These are phyloP conservation scores for western clawed frog (Xenopus tropicalis) DNA, from an alignment of 2,113 vertebrate species.

Conservation along the genomic window UCB_Xtro_10.0 CM004447.2:10378501-10379000, in stretches of 20 bases:
- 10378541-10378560: background rate
- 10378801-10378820: background rate
- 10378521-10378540: background rate
- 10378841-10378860: constrained; percentile 14
- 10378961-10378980: too few species aligned
- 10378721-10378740: background rate
- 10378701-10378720: background rate
- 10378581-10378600: background rate
- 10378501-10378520: background rate
- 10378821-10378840: constrained; percentile 32
- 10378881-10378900: too few species aligned
- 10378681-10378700: background rate
- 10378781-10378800: constrained; percentile 6
- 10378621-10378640: too few species aligned
- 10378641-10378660: background rate
- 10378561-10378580: background rate
- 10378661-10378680: background rate
- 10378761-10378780: constrained; percentile 33
- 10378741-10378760: background rate
- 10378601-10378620: background rate
- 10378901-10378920: too few species aligned
- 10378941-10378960: too few species aligned
- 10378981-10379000: too few species aligned
- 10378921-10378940: too few species aligned
- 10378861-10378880: background rate